phyloP scores from a whole-genome alignment of 2,888 invertebrate species.

The Acleris laterana region DNA sequence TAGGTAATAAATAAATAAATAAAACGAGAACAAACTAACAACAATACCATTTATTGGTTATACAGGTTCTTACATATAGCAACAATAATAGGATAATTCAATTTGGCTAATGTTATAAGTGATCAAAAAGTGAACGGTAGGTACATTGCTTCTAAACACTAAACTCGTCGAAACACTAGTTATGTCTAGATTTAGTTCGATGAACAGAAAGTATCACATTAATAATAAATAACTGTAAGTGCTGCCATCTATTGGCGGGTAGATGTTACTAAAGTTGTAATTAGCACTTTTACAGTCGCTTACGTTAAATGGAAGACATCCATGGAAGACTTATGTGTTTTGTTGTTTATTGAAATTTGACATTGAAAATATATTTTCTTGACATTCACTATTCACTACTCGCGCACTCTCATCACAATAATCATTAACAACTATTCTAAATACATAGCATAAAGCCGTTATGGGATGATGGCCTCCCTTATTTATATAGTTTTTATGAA shows the following conservation, averaged over 20 bases:
- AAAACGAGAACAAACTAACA: slow-evolving; percentile 69
- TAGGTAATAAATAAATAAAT: slow-evolving; percentile 40
- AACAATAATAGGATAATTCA: slow-evolving; percentile 66
- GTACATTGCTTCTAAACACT: slow-evolving; percentile 67
- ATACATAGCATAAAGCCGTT: no score
- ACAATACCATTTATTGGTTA: slow-evolving; percentile 83
- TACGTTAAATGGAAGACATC: slow-evolving; percentile 39
- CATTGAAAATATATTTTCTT: slow-evolving; percentile 74
- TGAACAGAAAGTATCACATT: slow-evolving; percentile 37
- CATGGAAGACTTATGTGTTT: slow-evolving; percentile 38
- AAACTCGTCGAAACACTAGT: slow-evolving; percentile 35
- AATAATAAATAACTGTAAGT: slow-evolving; percentile 23
- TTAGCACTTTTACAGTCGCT: slow-evolving; percentile 14
- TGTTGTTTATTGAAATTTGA: slow-evolving; percentile 51
- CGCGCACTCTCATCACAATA: slow-evolving; percentile 15
- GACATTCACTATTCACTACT: slow-evolving; percentile 14
- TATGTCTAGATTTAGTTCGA: slow-evolving; percentile 29
- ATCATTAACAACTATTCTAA: no score
- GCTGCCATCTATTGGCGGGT: slow-evolving; percentile 24
- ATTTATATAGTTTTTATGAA: not conserved
- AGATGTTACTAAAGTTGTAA: slow-evolving; percentile 12
- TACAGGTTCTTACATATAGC: slow-evolving; percentile 80
- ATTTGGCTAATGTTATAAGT: slow-evolving; percentile 61
- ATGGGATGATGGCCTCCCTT: no score
- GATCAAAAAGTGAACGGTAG: slow-evolving; percentile 60